Base-by-base conservation (phyloP, 2,888 invertebrate genomes). In the Nomada flava region DNA sequence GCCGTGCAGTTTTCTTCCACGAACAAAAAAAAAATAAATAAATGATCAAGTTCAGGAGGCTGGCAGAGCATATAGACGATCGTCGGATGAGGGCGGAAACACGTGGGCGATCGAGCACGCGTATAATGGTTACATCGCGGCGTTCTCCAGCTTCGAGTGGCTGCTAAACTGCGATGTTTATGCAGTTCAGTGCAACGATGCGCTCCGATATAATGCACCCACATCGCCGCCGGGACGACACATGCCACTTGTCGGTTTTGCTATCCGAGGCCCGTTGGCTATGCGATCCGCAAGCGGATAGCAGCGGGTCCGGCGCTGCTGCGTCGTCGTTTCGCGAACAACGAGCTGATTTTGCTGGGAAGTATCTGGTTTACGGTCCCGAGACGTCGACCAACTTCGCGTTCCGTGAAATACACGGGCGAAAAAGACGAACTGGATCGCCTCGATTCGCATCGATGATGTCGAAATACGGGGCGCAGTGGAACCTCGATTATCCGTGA, bases 51-150 rank as follows among this genome's bases (percentile, higher is more conserved):
- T 18, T n/a, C 26, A 23, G 42, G 20, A 52, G 42, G 42, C 23
- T 13, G 10, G 3, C 1, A 20, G 52, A 42, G 52, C 50, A 52
- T 63, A 29, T 65, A 29, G 20, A 63, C 59, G 62, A 60, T 64
- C 59, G 60, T 68, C 85, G 76, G 85, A 91, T 91, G 91, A 90
- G 92, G 92, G 91, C 92, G 92, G 91, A 91, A 91, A 88, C 87
- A 85, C 90, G 92, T 92, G 91, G 92, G 91, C 91, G 92, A 87
- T 83, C 88, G 83, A 80, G 76, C 88, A 87, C 88, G 86, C 83
- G 87, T 91, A 89, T 91, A 91, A 91, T 91, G 87, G 88, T 91
- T 91, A 91, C 91, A 89, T 85, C 81, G 85, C 69, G 77, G 71
- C 77, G 78, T 79, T 82, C 83, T 69, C 81, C 73, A 64, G 69